Conservation (phyloP, 2,888 invertebrate genomes). For the Graphium colonna region DNA sequence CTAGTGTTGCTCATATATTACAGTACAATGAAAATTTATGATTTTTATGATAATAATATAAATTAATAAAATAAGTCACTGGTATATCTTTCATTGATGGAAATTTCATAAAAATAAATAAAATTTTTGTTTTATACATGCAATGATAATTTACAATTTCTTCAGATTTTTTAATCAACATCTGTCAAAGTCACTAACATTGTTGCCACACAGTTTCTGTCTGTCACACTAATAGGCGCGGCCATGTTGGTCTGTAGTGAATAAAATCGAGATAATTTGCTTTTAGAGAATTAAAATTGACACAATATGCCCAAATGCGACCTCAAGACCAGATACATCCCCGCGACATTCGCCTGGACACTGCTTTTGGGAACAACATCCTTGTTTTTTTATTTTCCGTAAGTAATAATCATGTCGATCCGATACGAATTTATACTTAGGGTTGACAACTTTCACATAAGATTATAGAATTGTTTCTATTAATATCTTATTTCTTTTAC, state of each 20-base stretch:
- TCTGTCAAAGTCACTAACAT: constrained; percentile 21
- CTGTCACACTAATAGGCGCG: constrained; percentile 80
- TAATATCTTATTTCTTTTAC: constrained; percentile 54
- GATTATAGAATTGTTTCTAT: constrained; percentile 65
- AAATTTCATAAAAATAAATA: too few relatives aligned
- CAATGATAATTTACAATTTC: too few relatives aligned
- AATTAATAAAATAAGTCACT: too few relatives aligned
- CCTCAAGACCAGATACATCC: constrained; percentile 97
- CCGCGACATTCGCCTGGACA: constrained; percentile 99
- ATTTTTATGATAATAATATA: too few relatives aligned
- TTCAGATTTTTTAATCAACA: constrained; percentile 1
- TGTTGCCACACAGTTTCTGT: constrained; percentile 43
- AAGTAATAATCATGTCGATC: constrained; percentile 82
- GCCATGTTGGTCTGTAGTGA: constrained; percentile 82
- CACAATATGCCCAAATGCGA: constrained; percentile 96
- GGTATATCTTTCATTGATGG: too few relatives aligned
- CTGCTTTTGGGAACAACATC: constrained; percentile 95
- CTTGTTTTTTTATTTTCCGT: constrained; percentile 98
- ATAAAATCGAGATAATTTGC: constrained; percentile 70
- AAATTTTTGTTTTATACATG: too few relatives aligned
- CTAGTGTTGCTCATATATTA: background rate
- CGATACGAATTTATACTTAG: constrained; percentile 61
- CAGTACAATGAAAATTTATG: too few relatives aligned
- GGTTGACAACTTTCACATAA: constrained; percentile 75
- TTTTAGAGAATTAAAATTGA: constrained; percentile 72